These are phyloP conservation scores for Eriocheir sinensis DNA, from an alignment of 1,140 invertebrate genomes.

Conservation along the genomic window DNA sequence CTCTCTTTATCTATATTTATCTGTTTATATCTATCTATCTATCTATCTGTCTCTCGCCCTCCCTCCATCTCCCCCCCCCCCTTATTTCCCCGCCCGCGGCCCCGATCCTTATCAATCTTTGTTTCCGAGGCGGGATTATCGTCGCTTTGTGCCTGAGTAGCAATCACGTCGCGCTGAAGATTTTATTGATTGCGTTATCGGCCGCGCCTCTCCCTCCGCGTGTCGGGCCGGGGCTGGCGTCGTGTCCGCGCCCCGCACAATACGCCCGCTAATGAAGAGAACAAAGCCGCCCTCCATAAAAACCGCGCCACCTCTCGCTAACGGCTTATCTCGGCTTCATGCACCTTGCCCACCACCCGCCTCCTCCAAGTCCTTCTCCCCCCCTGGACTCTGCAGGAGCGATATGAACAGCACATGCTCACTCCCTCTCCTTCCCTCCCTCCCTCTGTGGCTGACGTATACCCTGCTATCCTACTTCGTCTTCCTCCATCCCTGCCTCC, in stretches of 20 bases:
- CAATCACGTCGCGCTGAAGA: neutral
- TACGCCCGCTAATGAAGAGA: neutral
- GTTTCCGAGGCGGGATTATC: neutral
- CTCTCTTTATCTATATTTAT: neutral
- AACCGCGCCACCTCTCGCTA: neutral
- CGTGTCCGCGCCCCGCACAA: neutral
- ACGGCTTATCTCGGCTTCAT: neutral
- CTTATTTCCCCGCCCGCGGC: neutral
- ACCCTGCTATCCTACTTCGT: too few species aligned
- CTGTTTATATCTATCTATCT: neutral
- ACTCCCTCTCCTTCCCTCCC: too few species aligned
- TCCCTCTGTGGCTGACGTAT: too few species aligned
- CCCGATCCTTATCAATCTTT: neutral
- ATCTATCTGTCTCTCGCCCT: too few species aligned
- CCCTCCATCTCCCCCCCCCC: too few species aligned
- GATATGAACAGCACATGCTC: neutral
- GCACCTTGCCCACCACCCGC: neutral
- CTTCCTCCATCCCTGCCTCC: too few species aligned
- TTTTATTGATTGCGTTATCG: slow-evolving; percentile 25
- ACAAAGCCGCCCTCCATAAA: neutral
- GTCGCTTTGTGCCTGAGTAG: neutral
- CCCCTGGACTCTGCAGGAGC: too few species aligned
- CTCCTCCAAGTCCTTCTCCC: too few species aligned
- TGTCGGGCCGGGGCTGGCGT: neutral
- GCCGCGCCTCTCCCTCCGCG: neutral